Evolutionary conservation across 1,140 invertebrate genomes (phyloP).

Genomic region (Dolichoris vasculosae): DNA sequence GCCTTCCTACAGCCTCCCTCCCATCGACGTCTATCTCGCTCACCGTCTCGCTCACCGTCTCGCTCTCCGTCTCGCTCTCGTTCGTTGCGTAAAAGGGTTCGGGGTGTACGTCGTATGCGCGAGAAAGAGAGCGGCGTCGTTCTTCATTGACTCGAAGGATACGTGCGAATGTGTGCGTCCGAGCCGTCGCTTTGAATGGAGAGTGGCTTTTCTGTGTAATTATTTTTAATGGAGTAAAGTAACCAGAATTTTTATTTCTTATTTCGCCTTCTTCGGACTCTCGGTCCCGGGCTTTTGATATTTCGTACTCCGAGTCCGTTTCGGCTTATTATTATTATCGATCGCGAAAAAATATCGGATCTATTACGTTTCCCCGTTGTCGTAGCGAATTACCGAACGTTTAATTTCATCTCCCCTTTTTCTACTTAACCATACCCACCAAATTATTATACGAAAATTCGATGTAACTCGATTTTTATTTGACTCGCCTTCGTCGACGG

Average conservation of each 20-base stretch:
- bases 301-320: not conserved
- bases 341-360: not conserved
- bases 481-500: too few species aligned
- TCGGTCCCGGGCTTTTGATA: not conserved
- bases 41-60: not conserved
- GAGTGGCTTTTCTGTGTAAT: slow-evolving; percentile 12
- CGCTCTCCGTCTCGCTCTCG: not conserved
- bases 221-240: slow-evolving; percentile 14
- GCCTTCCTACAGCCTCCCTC: not conserved
- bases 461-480: not conserved
- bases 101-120: not conserved
- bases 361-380: not conserved
- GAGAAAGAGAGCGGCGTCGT: not conserved
- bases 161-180: not conserved
- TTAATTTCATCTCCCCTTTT: not conserved
- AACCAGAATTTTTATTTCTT: slow-evolving; percentile 10
- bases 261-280: not conserved
- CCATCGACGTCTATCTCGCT: not conserved
- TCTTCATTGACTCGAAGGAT: slow-evolving; percentile 13
- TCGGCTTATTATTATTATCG: not conserved
- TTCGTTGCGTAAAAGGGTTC: not conserved
- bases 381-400: not conserved
- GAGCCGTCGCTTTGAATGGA: not conserved
- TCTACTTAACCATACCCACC: not conserved
- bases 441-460: not conserved